Conservation (phyloP, 2,113 vertebrate genomes). For the Serinus canaria region DNA sequence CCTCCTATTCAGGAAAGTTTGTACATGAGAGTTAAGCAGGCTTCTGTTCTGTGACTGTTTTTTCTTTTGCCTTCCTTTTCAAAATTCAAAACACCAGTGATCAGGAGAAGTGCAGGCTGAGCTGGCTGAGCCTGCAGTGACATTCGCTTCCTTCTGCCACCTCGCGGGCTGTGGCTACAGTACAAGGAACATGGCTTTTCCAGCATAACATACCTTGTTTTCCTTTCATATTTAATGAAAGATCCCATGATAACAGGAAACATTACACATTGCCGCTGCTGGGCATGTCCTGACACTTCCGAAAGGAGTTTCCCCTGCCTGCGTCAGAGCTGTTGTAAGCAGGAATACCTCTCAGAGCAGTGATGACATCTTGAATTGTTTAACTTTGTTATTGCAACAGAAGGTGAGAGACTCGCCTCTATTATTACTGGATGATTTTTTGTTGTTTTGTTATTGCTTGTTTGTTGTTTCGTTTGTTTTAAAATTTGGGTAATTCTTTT, state of each 20-base stretch:
- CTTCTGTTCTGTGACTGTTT: neutral
- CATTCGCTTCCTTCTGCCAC: constrained; percentile 28
- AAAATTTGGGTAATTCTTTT: neutral
- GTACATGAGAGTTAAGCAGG: neutral
- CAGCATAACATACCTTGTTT: neutral
- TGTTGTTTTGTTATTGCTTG: neutral
- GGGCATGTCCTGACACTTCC: neutral
- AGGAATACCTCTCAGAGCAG: neutral
- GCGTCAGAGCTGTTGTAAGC: neutral
- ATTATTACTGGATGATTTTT: neutral
- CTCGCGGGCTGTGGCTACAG: constrained; percentile 14
- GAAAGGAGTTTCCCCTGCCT: neutral
- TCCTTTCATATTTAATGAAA: neutral
- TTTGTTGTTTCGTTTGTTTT: neutral
- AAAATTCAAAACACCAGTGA: neutral
- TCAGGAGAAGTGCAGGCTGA: neutral
- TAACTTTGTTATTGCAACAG: neutral
- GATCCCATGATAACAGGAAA: constrained; percentile 28
- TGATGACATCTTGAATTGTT: neutral
- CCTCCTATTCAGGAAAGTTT: neutral
- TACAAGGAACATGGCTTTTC: neutral
- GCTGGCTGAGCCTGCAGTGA: neutral
- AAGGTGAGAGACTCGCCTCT: neutral
- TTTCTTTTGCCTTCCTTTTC: neutral
- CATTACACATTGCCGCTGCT: neutral